Conservation (phyloP, 2,113 vertebrate genomes). For the Acrocephalus kingi region DNA sequence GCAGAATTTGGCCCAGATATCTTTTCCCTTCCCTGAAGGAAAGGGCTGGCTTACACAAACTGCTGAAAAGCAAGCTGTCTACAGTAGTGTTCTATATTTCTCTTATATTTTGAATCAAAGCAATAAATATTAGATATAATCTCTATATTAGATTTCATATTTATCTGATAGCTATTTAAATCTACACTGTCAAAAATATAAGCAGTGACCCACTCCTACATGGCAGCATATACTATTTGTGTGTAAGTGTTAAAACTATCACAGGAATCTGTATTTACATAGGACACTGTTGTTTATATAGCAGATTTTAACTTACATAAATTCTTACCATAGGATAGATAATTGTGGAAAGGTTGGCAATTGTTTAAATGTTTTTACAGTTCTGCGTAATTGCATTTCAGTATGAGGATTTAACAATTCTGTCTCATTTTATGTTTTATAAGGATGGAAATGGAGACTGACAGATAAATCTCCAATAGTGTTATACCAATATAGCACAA, state of each 20-base stretch:
- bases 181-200: conserved; percentile 54
- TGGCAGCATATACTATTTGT: neutral
- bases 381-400: neutral
- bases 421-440: neutral
- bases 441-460: neutral
- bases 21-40: neutral
- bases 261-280: conserved; percentile 8
- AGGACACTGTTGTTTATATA: neutral
- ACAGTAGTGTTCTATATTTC: conserved; percentile 6
- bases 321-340: neutral
- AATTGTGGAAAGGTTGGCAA: neutral
- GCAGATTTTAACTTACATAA: neutral
- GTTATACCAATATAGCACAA: neutral
- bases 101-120: conserved; percentile 33
- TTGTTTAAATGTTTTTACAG: neutral
- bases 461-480: neutral
- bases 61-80: conserved; percentile 32
- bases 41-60: neutral
- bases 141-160: conserved; percentile 56
- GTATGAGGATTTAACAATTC: neutral
- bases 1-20: conserved; percentile 4
- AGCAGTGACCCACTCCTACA: conserved; percentile 45
- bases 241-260: conserved; percentile 1
- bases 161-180: conserved; percentile 57
- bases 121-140: conserved; percentile 71